Evolutionary conservation across 2,797 vertebrate genomes (phyloP).

Genomic region (Balearica regulorum): DNA sequence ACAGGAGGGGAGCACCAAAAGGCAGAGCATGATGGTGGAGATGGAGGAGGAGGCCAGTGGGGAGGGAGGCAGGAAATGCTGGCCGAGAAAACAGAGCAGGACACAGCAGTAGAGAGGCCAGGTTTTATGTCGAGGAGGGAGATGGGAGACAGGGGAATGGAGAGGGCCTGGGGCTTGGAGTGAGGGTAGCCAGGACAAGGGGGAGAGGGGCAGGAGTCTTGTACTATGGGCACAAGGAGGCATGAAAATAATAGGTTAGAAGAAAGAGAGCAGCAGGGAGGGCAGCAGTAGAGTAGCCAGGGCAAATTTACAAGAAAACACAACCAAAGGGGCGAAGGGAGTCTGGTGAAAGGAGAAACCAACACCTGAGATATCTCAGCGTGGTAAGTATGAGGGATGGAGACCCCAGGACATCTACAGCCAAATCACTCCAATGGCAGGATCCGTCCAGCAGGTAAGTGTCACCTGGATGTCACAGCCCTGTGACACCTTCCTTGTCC

Average conservation of each 20-base stretch:
- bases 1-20: not conserved
- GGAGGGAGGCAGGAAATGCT: not conserved
- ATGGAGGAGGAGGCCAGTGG: not conserved
- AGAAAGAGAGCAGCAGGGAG: not conserved
- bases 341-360: not conserved
- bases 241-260: not conserved
- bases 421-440: fast-evolving
- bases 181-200: not conserved
- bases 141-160: not conserved
- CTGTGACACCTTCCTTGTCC: not conserved
- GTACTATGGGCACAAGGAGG: not conserved
- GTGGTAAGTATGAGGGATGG: not conserved
- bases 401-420: not conserved
- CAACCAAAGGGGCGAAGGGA: not conserved
- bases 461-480: not conserved
- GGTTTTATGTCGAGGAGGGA: not conserved
- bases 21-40: not conserved
- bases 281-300: not conserved
- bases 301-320: not conserved
- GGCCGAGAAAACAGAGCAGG: not conserved
- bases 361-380: not conserved
- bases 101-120: not conserved
- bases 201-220: not conserved
- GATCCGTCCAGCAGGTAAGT: not conserved
- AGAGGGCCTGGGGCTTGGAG: not conserved